Base-by-base conservation (phyloP, 2,888 invertebrate genomes). In the Ceraclea dissimilis region DNA sequence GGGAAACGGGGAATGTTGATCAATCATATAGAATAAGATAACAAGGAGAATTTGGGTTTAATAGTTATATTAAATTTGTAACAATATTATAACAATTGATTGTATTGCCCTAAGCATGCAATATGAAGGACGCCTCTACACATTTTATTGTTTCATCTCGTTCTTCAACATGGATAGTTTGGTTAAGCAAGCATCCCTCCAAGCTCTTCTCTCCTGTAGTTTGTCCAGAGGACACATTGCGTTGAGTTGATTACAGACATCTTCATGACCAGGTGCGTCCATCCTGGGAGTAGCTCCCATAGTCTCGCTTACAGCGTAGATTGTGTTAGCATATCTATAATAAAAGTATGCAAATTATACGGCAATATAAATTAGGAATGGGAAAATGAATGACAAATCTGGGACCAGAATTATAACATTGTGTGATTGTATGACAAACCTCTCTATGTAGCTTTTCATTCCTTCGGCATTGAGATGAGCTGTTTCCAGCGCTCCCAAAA, bases 381-480 rank as follows among this genome's bases (percentile, higher is more conserved):
- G n/a, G n/a, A n/a, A n/a, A n/a, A n/a, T n/a, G n/a, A n/a, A n/a
- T n/a, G n/a, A n/a, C 26, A 26, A 26, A 26, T 26, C 10, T 26
- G 26, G 26, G 26, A 26, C 4, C 26, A 26, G 4, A 26, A 26
- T 10, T 10, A 26, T 26, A 26, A 26, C 10, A 26, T 26, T 26
- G 26, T 10, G n/a, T n/a, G n/a, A n/a, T n/a, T 26, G 10, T 26
- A 26, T 6, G 5, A 13, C 34, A 57, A 64, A 77, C 71, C 82
- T 77, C 65, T 83, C 83, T 57, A 80, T 79, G 59, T 83, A 83
- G 62, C 74, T 81, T 54, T 71, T 67, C 79, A 80, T 81, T 75
- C 94, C 94, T 72, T 93, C 90, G 11, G 96, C 95, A 70, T 98
- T 98, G 58, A 97, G 79, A 72, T 95, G 95, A 0, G 92, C 90